phyloP scores from a whole-genome alignment of 2,797 vertebrate genomes.

The Rallus crepitans region DNA sequence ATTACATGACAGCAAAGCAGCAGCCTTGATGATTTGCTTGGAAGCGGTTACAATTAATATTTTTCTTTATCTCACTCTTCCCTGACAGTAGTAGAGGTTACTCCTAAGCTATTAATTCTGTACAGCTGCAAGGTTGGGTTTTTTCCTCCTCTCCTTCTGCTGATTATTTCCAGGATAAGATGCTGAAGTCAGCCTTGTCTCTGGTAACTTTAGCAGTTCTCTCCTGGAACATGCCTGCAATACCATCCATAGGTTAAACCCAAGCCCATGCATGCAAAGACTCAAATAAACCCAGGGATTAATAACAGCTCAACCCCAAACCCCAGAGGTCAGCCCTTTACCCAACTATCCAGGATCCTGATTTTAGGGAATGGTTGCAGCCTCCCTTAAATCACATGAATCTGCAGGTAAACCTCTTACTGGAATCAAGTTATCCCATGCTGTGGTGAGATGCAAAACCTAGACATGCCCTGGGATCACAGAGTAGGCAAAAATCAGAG shows the following conservation, averaged over 20 bases:
- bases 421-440: not conserved
- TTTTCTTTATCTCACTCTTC: constrained; percentile 18
- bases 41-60: constrained; percentile 27
- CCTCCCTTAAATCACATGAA: not conserved
- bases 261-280: not conserved
- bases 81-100: not conserved
- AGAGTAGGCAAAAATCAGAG: not conserved
- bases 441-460: not conserved
- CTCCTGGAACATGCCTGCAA: not conserved
- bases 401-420: not conserved
- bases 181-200: not conserved
- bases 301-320: not conserved
- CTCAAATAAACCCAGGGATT: not conserved
- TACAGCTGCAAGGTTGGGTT: not conserved
- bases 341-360: fast-evolving
- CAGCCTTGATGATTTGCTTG: not conserved
- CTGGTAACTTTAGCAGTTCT: not conserved
- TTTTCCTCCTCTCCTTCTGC: not conserved
- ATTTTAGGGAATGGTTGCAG: not conserved
- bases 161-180: constrained; percentile 34
- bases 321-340: not conserved
- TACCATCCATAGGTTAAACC: not conserved
- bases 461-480: not conserved
- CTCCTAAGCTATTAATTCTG: not conserved
- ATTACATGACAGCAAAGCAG: constrained; percentile 45